Evolutionary conservation across 1,140 invertebrate species (phyloP), one percentile per base, ranked within the genome.

Genomic region (Tyrophagus putrescentiae): DNA sequence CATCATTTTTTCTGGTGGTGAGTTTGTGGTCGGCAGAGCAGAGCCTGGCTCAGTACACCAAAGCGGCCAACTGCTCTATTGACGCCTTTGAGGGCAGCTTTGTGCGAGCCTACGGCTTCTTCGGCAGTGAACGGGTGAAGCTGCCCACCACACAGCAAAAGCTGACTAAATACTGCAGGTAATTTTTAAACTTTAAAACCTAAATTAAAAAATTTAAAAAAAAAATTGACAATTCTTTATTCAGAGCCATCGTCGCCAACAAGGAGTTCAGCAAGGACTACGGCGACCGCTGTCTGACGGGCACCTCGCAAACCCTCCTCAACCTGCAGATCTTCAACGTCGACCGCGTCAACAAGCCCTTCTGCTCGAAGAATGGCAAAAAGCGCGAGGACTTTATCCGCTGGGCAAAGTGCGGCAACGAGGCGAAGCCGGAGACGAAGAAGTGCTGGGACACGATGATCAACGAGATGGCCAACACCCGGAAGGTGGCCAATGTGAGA

Each of bases 381-480:
- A 6, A 6, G 18, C 25, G 31, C 13, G 44, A 48, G 23, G 6
- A 48, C 13, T 48, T 6, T 6, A 48, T n/a, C 7, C 13, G 18
- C 7, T 48, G 44, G 44, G 44, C 5, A 5, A 48, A 48, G n/a
- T 48, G 44, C 31, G 44, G 44, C 44, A 48, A 48, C 31, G 18
- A 5, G 6, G 44, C 5, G 7, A 48, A 48, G 31, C 5, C 44
- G 6, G 44, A 6, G 31, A 48, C 44, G 5, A 48, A 7, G 7
- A 48, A 48, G 31, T 48, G 44, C 31, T 48, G 44, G 44, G 44
- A 48, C 31, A 48, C 13, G 6, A 48, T 48, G 44, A 48, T 48
- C 7, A 5, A 27, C 5, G 31, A 13, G 23, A 48, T 48, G 44
- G 44, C 44, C 31, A 48, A 48, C 31, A n/a, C n/a, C 13, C 25